Evolutionary conservation across 2,888 invertebrate species (phyloP), one percentile per base, ranked within the genome.

Genomic region (Nymphalis c-album): DNA sequence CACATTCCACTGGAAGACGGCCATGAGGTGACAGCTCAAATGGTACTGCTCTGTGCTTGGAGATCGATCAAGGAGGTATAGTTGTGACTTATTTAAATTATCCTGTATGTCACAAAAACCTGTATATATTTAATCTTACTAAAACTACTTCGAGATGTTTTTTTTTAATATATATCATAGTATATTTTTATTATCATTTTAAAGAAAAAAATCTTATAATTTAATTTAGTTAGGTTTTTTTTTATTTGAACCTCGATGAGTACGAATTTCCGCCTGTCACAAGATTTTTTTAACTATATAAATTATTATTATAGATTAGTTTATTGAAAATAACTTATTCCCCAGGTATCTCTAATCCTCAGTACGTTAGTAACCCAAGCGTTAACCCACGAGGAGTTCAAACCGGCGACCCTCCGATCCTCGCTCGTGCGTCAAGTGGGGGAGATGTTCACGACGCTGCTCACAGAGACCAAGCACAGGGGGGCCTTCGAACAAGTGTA

Each of bases 401-500:
- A 63, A 61, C 20, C 40, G 17, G 47, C 90, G 91, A 80, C 94
- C 7, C 78, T 95, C 46, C 80, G 82, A 0, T 85, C 87, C 35
- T 78, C 84, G 0, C 91, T 94, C 77, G 82, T 96, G 61, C 69
- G 87, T 1, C 78, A 83, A 35, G 94, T 96, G 55, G 96, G 96
- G 0, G 93, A 94, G 35, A 95, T 95, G 79, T 95, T 96, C 78
- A 94, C 95, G 0, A 78, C 87, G 5, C 87, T 96, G 47, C 93
- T 97, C 31, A 89, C 94, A 0, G 94, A 95, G 82, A 97, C 97
- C 0, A 97, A 97, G 83, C 99, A 99, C 87, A 93, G 98, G 69
- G 99, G 99, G 1, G 99, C 99, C n/a, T 98, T 99, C 86, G 99
- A 99, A 82, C 97, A 98, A 86, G 98, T 97, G 0, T 97, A 97